phyloP scores from a whole-genome alignment of 2,888 invertebrate species.

The Plemyria rubiginata region DNA sequence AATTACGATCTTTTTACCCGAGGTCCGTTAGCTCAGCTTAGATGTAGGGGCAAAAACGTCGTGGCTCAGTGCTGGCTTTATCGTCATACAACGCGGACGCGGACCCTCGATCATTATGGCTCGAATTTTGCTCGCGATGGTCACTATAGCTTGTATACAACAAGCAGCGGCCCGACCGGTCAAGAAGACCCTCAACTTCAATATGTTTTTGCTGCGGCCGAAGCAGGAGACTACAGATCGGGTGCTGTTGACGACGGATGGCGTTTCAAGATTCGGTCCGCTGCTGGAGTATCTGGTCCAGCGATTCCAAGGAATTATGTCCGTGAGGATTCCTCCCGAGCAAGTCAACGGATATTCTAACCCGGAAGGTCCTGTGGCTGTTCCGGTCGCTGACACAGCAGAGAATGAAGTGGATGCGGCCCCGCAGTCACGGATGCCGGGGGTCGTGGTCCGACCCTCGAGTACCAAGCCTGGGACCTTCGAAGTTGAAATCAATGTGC shows the following conservation, averaged over 20 bases:
- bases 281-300: conserved; percentile 88
- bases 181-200: conserved; percentile 74
- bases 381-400: conserved; percentile 63
- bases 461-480: conserved; percentile 72
- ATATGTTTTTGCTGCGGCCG: conserved; percentile 76
- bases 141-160: conserved; percentile 59
- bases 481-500: conserved; percentile 74
- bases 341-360: conserved; percentile 65
- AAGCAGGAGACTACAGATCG: conserved; percentile 64
- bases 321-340: conserved; percentile 86
- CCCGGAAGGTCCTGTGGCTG: conserved; percentile 42
- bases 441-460: conserved; percentile 69
- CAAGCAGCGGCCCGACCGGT: conserved; percentile 66
- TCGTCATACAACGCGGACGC: conserved; percentile 66
- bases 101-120: conserved; percentile 42
- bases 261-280: conserved; percentile 86
- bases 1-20: conserved; percentile 82
- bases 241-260: conserved; percentile 67
- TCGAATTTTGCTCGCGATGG: conserved; percentile 57
- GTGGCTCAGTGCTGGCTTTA: conserved; percentile 66
- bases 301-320: conserved; percentile 88
- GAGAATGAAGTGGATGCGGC: conserved; percentile 79
- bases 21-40: conserved; percentile 79
- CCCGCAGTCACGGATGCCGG: conserved; percentile 74
- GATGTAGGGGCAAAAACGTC: conserved; percentile 73